Evolutionary conservation across 2,888 invertebrate species (phyloP).

Genomic region (Sinhomidia bicolor): DNA sequence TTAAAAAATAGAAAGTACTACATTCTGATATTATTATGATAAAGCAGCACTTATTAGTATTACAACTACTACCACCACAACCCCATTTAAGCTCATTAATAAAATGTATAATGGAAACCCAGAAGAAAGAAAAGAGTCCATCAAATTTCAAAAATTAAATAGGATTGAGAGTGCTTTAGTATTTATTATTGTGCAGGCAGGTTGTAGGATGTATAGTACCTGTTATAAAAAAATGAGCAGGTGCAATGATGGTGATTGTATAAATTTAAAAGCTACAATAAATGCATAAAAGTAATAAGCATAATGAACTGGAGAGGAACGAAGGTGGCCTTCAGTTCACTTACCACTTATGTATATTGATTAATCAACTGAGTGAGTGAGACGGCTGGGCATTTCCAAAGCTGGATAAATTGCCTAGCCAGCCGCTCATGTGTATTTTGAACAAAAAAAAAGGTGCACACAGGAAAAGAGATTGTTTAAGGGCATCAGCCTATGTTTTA

Average conservation of each 20-base stretch:
- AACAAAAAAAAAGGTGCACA: background rate
- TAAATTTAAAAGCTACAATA: slow-evolving; percentile 47
- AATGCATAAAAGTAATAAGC: slow-evolving; percentile 57
- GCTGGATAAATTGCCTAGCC: background rate
- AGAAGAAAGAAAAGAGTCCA: background rate
- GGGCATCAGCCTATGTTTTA: slow-evolving; percentile 13
- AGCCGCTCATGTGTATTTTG: background rate
- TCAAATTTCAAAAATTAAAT: slow-evolving; percentile 22
- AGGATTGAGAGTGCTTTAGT: background rate
- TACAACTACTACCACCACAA: background rate
- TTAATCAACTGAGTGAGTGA: slow-evolving; percentile 33
- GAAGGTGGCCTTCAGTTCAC: slow-evolving; percentile 46
- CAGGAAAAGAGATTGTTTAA: slow-evolving; percentile 2
- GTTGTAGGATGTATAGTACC: background rate
- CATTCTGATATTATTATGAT: background rate
- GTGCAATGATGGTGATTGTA: slow-evolving; percentile 49
- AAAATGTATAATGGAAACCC: background rate
- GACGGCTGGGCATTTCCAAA: slow-evolving; percentile 29
- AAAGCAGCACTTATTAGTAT: background rate
- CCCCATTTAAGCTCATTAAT: too few relatives aligned
- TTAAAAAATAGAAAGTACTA: background rate
- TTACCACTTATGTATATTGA: slow-evolving; percentile 45
- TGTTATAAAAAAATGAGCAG: slow-evolving; percentile 34
- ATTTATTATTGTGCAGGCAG: too few relatives aligned
- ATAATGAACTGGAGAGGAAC: slow-evolving; percentile 27